Evolutionary conservation across 2,797 vertebrate species (phyloP).

Genomic region (Fratercula arctica): DNA sequence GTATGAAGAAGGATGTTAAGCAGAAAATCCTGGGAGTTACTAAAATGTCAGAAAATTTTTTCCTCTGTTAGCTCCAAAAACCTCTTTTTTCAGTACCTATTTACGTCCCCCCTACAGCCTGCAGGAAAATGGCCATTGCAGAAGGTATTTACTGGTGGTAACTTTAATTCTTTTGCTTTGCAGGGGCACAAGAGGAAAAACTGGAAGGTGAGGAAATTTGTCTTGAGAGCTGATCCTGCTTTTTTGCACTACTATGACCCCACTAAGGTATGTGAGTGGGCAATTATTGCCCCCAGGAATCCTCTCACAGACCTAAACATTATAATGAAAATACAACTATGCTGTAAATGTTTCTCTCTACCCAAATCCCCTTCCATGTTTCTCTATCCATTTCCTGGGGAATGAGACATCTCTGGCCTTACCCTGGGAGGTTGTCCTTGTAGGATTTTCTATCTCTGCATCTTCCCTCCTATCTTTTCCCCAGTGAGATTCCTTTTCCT

Average conservation of each 20-base stretch:
- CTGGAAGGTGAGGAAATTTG: constrained; percentile 96
- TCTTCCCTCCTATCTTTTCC: background rate
- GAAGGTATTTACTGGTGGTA: background rate
- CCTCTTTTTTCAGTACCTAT: background rate
- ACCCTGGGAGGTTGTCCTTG: background rate
- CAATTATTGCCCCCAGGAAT: background rate
- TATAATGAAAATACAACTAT: background rate
- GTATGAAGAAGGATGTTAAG: background rate
- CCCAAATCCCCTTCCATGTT: background rate
- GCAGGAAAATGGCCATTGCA: background rate
- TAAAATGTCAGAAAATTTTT: background rate
- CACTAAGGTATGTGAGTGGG: constrained; percentile 80
- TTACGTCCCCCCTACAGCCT: background rate
- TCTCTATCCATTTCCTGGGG: background rate
- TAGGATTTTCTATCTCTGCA: background rate
- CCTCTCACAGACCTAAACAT: background rate
- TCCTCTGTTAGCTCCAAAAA: background rate
- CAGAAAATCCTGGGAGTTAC: background rate
- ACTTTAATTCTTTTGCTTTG: background rate
- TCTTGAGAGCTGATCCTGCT: constrained; percentile 89
- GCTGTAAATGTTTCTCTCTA: background rate
- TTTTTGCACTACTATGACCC: constrained; percentile 96
- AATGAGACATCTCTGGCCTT: background rate
- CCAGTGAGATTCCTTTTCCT: background rate
- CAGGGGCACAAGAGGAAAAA: constrained; percentile 96